Evolutionary conservation across 2,797 vertebrate genomes (phyloP), one percentile per base, ranked within the genome.

Genomic region (Pseudomugil tenellus): DNA sequence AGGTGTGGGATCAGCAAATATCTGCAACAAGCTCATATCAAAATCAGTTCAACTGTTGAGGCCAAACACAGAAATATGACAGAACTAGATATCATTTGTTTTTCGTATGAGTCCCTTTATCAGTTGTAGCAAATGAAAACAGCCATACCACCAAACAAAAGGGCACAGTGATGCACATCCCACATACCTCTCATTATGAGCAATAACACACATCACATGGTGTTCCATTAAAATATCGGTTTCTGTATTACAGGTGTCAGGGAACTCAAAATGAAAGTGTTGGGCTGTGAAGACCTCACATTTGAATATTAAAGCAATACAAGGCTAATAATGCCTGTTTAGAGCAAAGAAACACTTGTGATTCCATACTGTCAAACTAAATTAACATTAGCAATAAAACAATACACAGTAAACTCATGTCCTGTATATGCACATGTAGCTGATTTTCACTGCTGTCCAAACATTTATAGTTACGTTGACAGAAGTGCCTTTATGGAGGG

Each of bases 401-500:
- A 52, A 68, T 64, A 81, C 39, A 79, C 70, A 81, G 76, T 82
- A 46, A 81, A 70, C 74, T 70, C 70, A 84, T 62, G 51, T 81
- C 79, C 62, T 81, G 63, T 74, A 66, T 79, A 58, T 84, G 79
- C 81, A 88, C 84, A 76, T 81, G 83, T 80, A 80, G 77, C 83
- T 85, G 80, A 79, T 76, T 88, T 82, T 87, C 80, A 89, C 75
- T 37, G 75, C 79, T 85, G 80, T 87, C 67, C 69, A 81, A 79
- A 83, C 68, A 74, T 87, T 77, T 87, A 84, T 68, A 82, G 87
- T 83, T 91, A 92, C 90, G 91, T 92, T 92, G 83, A 87, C 90
- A 91, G 83, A 92, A 92, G 92, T 94, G 93, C 91, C 92, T 94
- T 93, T 92, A 74, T 77, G 65, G 79, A 88, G 79, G 84, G 80